A percentile compares a stretch with the other conserved stretches of the same genome.
These are phyloP conservation scores for Gila robusta DNA, from an alignment of 2,797 vertebrate genomes.

Conservation along the genomic window DNA sequence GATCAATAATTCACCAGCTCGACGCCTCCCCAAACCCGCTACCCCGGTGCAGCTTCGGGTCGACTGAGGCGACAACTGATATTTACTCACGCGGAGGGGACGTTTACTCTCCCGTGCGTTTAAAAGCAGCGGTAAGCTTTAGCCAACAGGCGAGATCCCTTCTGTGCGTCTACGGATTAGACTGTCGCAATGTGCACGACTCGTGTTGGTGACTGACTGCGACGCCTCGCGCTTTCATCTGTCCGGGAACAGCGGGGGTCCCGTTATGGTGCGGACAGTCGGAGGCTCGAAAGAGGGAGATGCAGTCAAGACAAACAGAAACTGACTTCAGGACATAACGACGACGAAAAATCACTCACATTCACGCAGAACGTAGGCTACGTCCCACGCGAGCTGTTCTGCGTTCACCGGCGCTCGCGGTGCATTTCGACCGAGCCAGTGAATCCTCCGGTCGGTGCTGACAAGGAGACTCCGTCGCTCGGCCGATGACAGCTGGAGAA, in stretches of 20 bases:
- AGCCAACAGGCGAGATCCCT: conserved; percentile 31
- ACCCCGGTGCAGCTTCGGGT: conserved; percentile 52
- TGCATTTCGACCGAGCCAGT: not conserved
- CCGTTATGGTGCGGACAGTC: conserved; percentile 58
- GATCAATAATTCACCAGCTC: conserved; percentile 81
- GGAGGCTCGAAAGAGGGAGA: conserved; percentile 62
- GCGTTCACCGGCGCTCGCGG: conserved; percentile 32
- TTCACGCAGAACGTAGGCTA: conserved; percentile 27
- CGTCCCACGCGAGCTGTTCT: conserved; percentile 6
- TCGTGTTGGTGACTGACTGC: conserved; percentile 41
- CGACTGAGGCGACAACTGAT: conserved; percentile 9
- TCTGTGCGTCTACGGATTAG: conserved; percentile 38
- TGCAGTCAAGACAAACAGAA: conserved; percentile 40
- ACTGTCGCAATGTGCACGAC: conserved; percentile 34
- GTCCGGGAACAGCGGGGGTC: conserved; percentile 76
- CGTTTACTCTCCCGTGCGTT: conserved; percentile 16
- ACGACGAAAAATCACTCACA: conserved; percentile 48
- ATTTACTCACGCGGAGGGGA: conserved; percentile 24
- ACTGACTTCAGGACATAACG: conserved; percentile 45
- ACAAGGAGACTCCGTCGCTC: conserved; percentile 15
- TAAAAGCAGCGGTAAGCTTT: conserved; percentile 43
- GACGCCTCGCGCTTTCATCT: conserved; percentile 73
- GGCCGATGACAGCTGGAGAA: conserved; percentile 39
- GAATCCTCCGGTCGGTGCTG: conserved; percentile 19
- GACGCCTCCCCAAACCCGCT: conserved; percentile 54